Base-by-base conservation (phyloP, 2,888 invertebrate genomes). In the Rhamnusium bicolor region DNA sequence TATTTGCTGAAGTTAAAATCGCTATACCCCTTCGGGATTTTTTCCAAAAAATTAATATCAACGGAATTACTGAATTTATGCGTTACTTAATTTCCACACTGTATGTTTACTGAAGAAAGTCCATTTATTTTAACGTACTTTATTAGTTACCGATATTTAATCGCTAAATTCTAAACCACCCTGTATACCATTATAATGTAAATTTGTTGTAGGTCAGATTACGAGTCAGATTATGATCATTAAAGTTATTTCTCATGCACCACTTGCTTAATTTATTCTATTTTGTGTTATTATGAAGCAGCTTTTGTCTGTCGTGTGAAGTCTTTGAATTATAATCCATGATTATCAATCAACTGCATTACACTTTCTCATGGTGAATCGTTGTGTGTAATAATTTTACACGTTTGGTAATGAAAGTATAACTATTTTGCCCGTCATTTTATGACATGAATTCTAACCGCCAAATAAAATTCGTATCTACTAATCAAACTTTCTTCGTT, bases 381-480 rank as follows among this genome's bases (percentile, higher is more conserved):
- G 32, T n/a, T n/a, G n/a, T 32, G 7, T 29, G 29, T 19, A 19
- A 4, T 58, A 29, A 32, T 58, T 32, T 58, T 58, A 58, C 58
- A 58, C 32, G 58, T 58, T 58, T 58, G 58, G 58, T 58, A 58
- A 58, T 58, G 58, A 58, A 58, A 58, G 58, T 53, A 56, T 58
- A 16, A 58, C 18, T 32, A 24, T 58, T 58, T 18, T 19, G 58
- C 16, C 16, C 18, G 58, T 32, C 12, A 58, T 58, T 54, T 58
- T 58, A 32, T 19, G 58, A 58, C 58, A 58, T 32, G 24, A 32
- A 58, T 58, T 32, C 16, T 32, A 58, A 18, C 58, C 21, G 54
- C 16, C 54, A 27, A 56, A 56, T 56, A 56, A 56, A 27, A 56
- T 56, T 56, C 27, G n/a, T 56, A 53, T 53, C 53, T 53, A 16